Conservation (phyloP, 2,797 vertebrate species). For the Pantherophis vulpinus region DNA sequence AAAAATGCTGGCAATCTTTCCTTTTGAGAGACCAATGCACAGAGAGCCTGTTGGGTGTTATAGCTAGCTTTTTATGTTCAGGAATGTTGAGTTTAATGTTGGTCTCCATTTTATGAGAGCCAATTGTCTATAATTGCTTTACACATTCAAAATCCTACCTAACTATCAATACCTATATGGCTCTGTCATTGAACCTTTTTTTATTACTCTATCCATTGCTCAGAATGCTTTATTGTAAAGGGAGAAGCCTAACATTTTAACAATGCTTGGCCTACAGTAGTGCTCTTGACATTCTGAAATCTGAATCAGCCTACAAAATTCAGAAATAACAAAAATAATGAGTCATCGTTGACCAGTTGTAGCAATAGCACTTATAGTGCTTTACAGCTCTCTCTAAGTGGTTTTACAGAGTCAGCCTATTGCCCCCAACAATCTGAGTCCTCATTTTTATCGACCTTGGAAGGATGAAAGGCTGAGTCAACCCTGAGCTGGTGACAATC, state of each 20-base stretch:
- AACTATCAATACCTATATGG: not conserved
- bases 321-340: constrained; percentile 71
- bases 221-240: not conserved
- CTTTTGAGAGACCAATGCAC: not conserved
- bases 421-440: too few species aligned
- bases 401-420: too few species aligned
- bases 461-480: too few species aligned
- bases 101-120: not conserved
- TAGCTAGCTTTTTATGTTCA: not conserved
- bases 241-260: not conserved
- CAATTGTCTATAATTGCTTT: too few species aligned
- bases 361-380: not conserved
- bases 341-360: not conserved
- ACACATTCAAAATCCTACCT: not conserved
- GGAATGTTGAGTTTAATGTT: not conserved
- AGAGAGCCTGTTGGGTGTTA: not conserved
- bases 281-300: not conserved
- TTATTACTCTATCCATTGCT: not conserved
- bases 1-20: not conserved
- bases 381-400: too few species aligned
- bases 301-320: constrained; percentile 50
- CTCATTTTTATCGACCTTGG: too few species aligned
- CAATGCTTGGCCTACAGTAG: not conserved
- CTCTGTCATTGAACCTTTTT: not conserved
- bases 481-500: too few species aligned